Conservation (phyloP, 1,140 invertebrate species). For the Oryctes rhinoceros region DNA sequence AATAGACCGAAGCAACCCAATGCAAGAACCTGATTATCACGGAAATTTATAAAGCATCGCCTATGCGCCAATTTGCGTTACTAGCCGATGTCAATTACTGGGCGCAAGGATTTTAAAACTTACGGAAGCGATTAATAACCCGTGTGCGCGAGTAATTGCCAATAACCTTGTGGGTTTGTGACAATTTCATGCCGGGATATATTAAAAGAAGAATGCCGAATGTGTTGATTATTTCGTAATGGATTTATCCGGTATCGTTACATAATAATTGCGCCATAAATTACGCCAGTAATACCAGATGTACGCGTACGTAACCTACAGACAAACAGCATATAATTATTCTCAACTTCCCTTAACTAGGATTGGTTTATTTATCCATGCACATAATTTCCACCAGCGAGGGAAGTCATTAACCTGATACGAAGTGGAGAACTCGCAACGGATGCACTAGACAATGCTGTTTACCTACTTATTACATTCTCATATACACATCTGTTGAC, state of each 20-base stretch:
- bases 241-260: slow-evolving; percentile 13
- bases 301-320: background rate
- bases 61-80: background rate
- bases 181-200: background rate
- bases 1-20: too few relatives aligned
- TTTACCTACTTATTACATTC: background rate
- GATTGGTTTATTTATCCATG: slow-evolving; percentile 7
- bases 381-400: background rate
- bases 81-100: background rate
- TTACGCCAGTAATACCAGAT: background rate
- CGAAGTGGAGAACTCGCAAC: background rate
- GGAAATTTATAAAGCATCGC: slow-evolving; percentile 2
- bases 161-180: background rate
- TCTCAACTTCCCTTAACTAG: slow-evolving; percentile 3
- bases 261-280: slow-evolving; percentile 18
- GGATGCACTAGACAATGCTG: background rate
- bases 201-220: background rate
- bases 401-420: background rate
- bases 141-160: background rate
- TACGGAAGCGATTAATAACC: slow-evolving; percentile 5
- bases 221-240: slow-evolving; percentile 16
- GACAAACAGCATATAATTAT: slow-evolving; percentile 4
- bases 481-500: background rate
- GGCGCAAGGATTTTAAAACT: background rate
- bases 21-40: background rate